Evolutionary conservation across 2,113 vertebrate species (phyloP).

Genomic region (Clarias batrachus): DNA sequence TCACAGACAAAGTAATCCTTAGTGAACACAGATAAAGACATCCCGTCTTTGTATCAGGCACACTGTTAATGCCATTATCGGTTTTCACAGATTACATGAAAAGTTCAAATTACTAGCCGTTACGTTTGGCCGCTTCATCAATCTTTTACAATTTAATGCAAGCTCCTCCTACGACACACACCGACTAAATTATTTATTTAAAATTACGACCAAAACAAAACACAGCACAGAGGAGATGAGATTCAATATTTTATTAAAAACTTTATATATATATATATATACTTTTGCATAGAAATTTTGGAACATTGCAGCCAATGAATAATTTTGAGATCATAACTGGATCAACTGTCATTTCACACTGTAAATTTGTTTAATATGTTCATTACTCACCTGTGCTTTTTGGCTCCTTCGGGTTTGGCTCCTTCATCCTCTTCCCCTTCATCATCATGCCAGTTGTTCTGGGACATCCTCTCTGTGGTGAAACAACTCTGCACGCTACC

Average conservation of each 20-base stretch:
- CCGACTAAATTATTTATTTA: slow-evolving; percentile 73
- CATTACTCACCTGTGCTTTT: slow-evolving; percentile 84
- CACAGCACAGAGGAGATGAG: slow-evolving; percentile 13
- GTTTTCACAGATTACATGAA: slow-evolving; percentile 43
- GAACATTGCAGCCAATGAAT: not conserved
- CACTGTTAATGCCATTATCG: slow-evolving; percentile 2
- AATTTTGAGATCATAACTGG: not conserved
- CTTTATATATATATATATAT: not conserved
- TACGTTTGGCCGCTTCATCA: slow-evolving; percentile 65
- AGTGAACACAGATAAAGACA: not conserved
- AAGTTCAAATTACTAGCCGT: slow-evolving; percentile 62
- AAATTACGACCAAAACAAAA: slow-evolving; percentile 51
- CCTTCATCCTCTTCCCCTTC: slow-evolving; percentile 63
- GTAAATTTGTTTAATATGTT: slow-evolving; percentile 33
- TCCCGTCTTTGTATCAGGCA: not conserved
- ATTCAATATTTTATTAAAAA: not conserved
- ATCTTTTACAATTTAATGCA: slow-evolving; percentile 68
- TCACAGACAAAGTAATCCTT: not conserved
- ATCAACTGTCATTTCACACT: not conserved
- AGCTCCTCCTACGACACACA: slow-evolving; percentile 52
- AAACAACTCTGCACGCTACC: slow-evolving; percentile 67
- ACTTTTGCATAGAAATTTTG: not conserved
- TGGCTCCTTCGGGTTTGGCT: slow-evolving; percentile 81
- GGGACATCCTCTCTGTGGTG: slow-evolving; percentile 70
- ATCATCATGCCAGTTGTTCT: slow-evolving; percentile 78